phyloP scores from a whole-genome alignment of 2,888 invertebrate genomes.

The Spicauda simplicius region DNA sequence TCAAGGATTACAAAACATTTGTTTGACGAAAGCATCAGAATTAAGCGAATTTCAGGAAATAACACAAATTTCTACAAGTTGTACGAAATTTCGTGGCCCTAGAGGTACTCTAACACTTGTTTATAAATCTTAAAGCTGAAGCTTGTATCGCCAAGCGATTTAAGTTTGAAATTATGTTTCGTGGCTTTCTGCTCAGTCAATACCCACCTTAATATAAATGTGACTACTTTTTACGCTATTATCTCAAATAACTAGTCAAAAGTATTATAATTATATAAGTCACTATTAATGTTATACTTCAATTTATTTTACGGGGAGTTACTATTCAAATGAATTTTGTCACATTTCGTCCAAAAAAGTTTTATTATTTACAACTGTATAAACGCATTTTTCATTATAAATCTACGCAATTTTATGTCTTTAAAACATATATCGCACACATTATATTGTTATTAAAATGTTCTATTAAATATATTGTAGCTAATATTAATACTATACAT shows the following conservation, averaged over 20 bases:
- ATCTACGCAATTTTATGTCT: slow-evolving; percentile 29
- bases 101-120: no score
- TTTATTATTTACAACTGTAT: slow-evolving; percentile 44
- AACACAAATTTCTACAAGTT: no score
- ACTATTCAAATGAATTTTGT: slow-evolving; percentile 34
- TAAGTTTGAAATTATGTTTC: no score
- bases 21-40: no score
- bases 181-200: no score
- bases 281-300: slow-evolving; percentile 4
- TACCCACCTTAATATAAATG: no score
- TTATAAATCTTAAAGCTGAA: no score
- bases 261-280: neutral
- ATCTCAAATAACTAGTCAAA: slow-evolving; percentile 2
- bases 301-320: slow-evolving; percentile 26
- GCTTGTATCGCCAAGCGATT: no score
- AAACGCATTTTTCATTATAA: slow-evolving; percentile 26
- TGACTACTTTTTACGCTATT: neutral
- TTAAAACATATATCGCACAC: slow-evolving; percentile 39
- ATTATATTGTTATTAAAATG: slow-evolving; percentile 39
- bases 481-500: slow-evolving; percentile 22
- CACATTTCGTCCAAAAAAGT: slow-evolving; percentile 43
- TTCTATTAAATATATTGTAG: slow-evolving; percentile 39
- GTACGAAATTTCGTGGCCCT: no score
- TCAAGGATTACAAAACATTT: no score
- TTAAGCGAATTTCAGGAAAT: no score